phyloP scores from a whole-genome alignment of 2,113 vertebrate species.

The Eidolon helvum region DNA sequence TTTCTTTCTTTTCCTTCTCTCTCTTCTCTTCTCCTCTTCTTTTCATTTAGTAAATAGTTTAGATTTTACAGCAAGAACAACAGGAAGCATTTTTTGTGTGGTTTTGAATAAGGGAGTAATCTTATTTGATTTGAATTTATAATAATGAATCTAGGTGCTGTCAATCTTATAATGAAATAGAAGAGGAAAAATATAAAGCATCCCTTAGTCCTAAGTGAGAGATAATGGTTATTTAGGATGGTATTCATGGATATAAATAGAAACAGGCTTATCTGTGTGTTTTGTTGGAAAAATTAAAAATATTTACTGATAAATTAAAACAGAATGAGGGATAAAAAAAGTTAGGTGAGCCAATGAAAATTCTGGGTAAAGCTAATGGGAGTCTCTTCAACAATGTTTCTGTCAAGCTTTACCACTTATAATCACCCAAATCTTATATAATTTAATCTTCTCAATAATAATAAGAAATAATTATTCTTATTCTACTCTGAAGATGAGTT shows the following conservation, averaged over 20 bases:
- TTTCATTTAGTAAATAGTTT: neutral
- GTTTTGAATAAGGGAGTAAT: neutral
- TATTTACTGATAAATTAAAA: neutral
- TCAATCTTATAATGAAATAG: too few species aligned
- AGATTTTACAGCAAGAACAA: neutral
- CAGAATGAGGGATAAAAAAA: neutral
- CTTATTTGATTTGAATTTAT: neutral
- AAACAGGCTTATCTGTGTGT: neutral
- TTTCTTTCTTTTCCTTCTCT: too few species aligned
- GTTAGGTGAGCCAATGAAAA: neutral
- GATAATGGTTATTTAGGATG: neutral
- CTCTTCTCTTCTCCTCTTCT: too few species aligned
- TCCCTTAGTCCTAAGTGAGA: neutral
- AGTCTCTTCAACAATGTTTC: neutral
- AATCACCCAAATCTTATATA: neutral
- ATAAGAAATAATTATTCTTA: neutral
- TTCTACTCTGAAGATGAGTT: neutral
- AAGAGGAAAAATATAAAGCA: neutral
- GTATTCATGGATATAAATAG: neutral
- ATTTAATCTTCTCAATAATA: neutral
- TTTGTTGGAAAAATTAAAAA: neutral
- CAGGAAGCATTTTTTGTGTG: neutral
- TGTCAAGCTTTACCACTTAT: neutral
- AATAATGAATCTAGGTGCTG: neutral
- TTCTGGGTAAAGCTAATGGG: neutral